These are phyloP conservation scores for Eolophus roseicapilla DNA, from an alignment of 2,113 vertebrate genomes.

Conservation along the genomic window DNA sequence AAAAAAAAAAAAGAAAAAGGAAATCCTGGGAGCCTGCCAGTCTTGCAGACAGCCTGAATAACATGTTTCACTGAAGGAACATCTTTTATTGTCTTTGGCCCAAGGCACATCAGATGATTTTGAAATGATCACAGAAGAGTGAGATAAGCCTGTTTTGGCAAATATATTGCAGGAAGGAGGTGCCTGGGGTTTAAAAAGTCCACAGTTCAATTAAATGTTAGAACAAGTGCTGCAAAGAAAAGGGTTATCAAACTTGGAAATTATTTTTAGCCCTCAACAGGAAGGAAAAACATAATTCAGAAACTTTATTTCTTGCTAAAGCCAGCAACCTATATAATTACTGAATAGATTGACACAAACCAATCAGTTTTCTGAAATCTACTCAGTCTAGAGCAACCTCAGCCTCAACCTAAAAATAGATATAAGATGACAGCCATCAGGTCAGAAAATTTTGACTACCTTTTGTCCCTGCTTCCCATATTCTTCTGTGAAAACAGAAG, in stretches of 20 bases:
- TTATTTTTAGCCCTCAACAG: not conserved
- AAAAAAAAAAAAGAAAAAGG: not conserved
- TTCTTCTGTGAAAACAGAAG: not conserved
- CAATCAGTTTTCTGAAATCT: not conserved
- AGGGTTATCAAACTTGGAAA: not conserved
- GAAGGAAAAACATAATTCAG: not conserved
- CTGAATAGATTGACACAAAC: not conserved
- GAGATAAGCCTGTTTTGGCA: not conserved
- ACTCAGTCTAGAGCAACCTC: not conserved
- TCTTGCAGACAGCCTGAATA: not conserved
- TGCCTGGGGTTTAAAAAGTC: not conserved
- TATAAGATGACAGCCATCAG: not conserved
- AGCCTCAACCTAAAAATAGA: not conserved
- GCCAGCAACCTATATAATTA: not conserved
- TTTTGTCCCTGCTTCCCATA: not conserved
- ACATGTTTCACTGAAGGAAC: not conserved
- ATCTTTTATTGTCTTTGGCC: not conserved
- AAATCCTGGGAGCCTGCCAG: not conserved
- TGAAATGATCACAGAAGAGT: not conserved
- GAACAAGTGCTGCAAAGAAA: not conserved
- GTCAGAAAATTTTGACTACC: not conserved
- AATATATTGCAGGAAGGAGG: conserved; percentile 5
- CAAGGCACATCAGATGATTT: not conserved
- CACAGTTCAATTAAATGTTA: conserved; percentile 9
- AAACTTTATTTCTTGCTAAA: conserved; percentile 6